Evolutionary conservation across 1,140 invertebrate genomes (phyloP), one percentile per base, ranked within the genome.

Genomic region (Manduca sexta): DNA sequence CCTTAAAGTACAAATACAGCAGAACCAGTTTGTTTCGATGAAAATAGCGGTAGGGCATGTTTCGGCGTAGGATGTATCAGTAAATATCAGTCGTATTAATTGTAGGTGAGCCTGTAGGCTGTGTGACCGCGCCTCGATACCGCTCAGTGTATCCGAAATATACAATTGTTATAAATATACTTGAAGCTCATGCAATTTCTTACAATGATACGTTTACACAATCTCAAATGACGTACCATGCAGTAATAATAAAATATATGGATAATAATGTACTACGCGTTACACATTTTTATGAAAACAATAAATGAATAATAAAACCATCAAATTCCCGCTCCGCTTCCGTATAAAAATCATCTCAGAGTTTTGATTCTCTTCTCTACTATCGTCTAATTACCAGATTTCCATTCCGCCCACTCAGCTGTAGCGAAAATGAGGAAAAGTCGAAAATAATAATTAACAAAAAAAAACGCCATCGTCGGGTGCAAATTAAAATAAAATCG

Each of bases 291-390:
- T 72, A 79, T 75, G 52, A 70, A 80, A 81, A 84, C 70, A 84
- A 84, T 83, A 84, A 84, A 80, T 83, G 79, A 73, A 84, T 81
- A 83, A 83, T 81, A 83, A 84, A 84, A 84, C 81, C 54, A 52
- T 60, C 62, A 61, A 55, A 65, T 60, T 64, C 54, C 51, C 57
- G 57, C 57, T 60, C 48, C 55, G 58, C 60, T 11, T 70, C 54
- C 56, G 61, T 69, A 69, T 61, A 69, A 70, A 69, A 74, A 66
- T 46, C 52, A 68, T 49, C 53, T 68, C 58, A 64, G 59, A 56
- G 38, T 40, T 40, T 11, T 40, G 10, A 40, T 40, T 18, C 16
- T 13, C 15, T 14, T 40, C 15, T 11, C 15, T 13, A 38, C 35
- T 13, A 38, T 26, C 35, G 14, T 43, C 41, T 29, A 30, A 18